Evolutionary conservation across 23 tunicate species (phyloP).

Genomic region (Diplosoma virens): DNA sequence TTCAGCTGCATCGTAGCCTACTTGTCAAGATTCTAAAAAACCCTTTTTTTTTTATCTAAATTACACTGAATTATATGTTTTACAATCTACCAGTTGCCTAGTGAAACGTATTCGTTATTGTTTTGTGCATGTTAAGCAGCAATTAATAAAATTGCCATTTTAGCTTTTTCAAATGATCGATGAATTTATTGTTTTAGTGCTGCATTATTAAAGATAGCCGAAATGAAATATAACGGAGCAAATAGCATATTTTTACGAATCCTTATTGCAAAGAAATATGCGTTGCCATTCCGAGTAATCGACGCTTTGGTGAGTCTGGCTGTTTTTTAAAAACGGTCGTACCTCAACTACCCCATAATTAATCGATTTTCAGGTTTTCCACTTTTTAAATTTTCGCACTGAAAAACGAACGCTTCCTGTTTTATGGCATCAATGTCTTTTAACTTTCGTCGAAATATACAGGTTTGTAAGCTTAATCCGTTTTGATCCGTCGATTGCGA

Average conservation of each 20-base stretch:
- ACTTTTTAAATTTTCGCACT: conserved; percentile 66
- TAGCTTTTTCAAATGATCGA: neutral
- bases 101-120: no score
- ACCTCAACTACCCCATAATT: neutral
- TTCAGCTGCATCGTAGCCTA: no score
- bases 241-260: conserved; percentile 74
- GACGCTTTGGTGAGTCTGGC: conserved; percentile 79
- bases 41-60: no score
- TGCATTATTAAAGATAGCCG: conserved; percentile 83
- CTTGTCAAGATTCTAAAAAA: no score
- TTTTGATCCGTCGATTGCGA: neutral
- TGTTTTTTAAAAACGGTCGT: neutral
- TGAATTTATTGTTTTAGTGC: conserved; percentile 48
- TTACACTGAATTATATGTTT: no score
- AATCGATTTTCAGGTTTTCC: conserved; percentile 43
- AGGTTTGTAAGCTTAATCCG: conserved; percentile 18
- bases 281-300: conserved; percentile 84
- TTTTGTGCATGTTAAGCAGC: no score
- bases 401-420: conserved; percentile 81
- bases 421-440: conserved; percentile 90
- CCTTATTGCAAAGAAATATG: conserved; percentile 78
- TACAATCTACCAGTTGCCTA: no score
- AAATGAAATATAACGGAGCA: conserved; percentile 88
- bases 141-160: neutral
- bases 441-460: conserved; percentile 78